Conservation (phyloP, 2,797 vertebrate species). For the Danio kyathit region DNA sequence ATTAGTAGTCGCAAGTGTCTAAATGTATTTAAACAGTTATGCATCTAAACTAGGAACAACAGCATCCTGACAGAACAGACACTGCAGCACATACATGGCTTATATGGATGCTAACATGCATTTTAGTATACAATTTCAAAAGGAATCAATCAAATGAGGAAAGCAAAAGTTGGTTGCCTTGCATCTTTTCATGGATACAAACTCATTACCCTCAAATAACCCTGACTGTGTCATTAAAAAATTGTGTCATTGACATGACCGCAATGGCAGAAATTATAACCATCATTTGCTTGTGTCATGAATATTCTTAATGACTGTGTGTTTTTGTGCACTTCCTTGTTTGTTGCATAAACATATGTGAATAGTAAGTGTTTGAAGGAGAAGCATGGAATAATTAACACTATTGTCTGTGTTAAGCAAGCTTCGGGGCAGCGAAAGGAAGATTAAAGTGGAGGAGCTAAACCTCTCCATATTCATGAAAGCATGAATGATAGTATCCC, state of each 20-base stretch:
- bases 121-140: constrained; percentile 31
- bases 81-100: not conserved
- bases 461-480: constrained; percentile 48
- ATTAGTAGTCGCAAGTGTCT: constrained; percentile 34
- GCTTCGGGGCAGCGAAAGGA: constrained; percentile 39
- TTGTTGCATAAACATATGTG: constrained; percentile 56
- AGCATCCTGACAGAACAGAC: constrained; percentile 12
- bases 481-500: constrained; percentile 37
- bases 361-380: constrained; percentile 36
- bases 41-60: not conserved
- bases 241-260: constrained; percentile 23
- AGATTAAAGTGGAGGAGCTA: constrained; percentile 44
- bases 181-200: constrained; percentile 20
- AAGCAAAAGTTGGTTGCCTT: constrained; percentile 18
- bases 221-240: constrained; percentile 33
- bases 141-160: constrained; percentile 13
- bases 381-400: constrained; percentile 49
- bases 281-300: constrained; percentile 35
- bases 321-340: constrained; percentile 46
- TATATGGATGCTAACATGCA: not conserved
- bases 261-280: constrained; percentile 33
- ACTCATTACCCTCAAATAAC: constrained; percentile 39
- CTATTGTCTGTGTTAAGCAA: constrained; percentile 48
- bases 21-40: constrained; percentile 21
- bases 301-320: constrained; percentile 56